Evolutionary conservation across 2,797 vertebrate genomes (phyloP).

Genomic region (Poecile montanus): DNA sequence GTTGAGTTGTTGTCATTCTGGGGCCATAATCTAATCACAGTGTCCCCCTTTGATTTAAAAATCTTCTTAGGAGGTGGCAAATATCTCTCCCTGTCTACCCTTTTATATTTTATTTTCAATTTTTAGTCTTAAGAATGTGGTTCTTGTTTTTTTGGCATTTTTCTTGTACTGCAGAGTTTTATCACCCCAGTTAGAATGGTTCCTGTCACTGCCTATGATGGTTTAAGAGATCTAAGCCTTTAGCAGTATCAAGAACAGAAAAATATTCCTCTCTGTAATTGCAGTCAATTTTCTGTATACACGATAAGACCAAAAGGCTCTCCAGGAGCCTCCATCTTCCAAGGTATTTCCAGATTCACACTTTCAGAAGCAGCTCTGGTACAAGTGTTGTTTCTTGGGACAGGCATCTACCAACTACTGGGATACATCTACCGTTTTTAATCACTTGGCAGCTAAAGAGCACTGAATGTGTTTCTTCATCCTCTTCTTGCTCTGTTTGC

Average conservation of each 20-base stretch:
- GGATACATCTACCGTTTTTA: neutral
- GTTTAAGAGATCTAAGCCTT: neutral
- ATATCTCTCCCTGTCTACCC: neutral
- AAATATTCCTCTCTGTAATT: neutral
- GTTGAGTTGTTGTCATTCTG: conserved; percentile 62
- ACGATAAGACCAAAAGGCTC: neutral
- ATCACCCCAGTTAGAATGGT: neutral
- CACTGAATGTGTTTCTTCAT: neutral
- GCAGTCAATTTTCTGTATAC: neutral
- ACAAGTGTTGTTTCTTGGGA: neutral
- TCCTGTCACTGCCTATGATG: neutral
- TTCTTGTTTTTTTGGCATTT: neutral
- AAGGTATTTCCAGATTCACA: neutral
- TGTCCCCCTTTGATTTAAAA: conserved; percentile 65
- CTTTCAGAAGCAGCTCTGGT: neutral
- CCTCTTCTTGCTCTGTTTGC: neutral
- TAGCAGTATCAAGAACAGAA: neutral
- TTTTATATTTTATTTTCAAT: conserved; percentile 22
- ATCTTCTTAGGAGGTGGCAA: conserved; percentile 54
- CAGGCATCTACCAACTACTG: neutral
- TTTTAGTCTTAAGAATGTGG: neutral
- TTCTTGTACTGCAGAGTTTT: neutral
- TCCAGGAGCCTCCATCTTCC: neutral
- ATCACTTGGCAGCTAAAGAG: neutral
- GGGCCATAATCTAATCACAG: conserved; percentile 64